Evolutionary conservation across 2,113 vertebrate genomes (phyloP), one percentile per base, ranked within the genome.

Genomic region (Oncorhynchus clarkii): DNA sequence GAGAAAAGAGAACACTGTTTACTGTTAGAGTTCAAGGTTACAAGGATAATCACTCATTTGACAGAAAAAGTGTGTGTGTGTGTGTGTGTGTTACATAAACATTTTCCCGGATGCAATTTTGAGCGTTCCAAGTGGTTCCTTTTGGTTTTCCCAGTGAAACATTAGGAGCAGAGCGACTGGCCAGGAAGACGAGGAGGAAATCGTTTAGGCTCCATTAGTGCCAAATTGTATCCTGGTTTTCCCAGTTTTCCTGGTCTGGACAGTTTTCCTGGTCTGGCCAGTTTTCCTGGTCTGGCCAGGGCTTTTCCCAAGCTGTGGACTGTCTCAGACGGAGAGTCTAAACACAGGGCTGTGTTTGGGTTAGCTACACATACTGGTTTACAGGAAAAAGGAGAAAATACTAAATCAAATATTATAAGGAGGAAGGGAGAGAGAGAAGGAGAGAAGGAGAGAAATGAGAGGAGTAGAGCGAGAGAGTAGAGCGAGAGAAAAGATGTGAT

Each of bases 221-320:
- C 97, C 96, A 98, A 98, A 99, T 99, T 98, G 96, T 97, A 97
- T 98, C 97, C 97, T 98, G 96, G 96, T 97, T 98, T 96, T 97
- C 29, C 95, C 96, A 95, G 94, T 95, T 94, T 95, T 96, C 95
- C 96, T 24, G 22, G 22, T 24, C 22, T 24, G 22, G 22, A 0
- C 22, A 24, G 22, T 24, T 24, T 24, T 24, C 22, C 22, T 24
- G 22, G 22, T 24, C 22, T 24, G 22, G 22, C 95, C 96, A 95
- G 94, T 95, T 94, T 95, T 96, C 95, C 96, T 96, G 92, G 93
- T 95, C 94, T 93, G 95, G 90, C 94, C 96, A 96, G 92, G 93
- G 94, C 94, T 95, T 94, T 88, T 89, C 39, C 39, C 39, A 45
- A 45, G 39, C 39, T 11, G 39, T 45, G 39, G 39, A 45, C 39